Base-by-base conservation (phyloP, 2,888 invertebrate genomes). In the Apocheima hispidaria region DNA sequence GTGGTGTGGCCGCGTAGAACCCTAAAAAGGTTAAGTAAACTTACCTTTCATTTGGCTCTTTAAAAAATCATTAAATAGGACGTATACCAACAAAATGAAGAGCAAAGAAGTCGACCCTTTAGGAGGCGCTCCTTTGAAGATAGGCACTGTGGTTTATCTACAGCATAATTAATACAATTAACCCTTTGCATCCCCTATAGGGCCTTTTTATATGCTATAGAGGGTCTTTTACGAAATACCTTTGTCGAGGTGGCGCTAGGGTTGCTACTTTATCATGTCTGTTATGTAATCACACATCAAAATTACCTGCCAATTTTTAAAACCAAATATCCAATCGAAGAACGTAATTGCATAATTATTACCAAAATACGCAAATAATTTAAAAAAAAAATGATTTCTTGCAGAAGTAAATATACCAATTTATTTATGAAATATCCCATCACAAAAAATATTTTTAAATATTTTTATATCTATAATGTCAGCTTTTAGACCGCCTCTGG, bases 101-200 rank as follows among this genome's bases (percentile, higher is more conserved):
- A 54, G 49, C 14, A 55, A 60, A 55, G 55, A 60, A 55, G 50
- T 44, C 33, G 18, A 36, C 43, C 28, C 50, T 50, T 44, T 21
- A 46, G 33, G 10, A 30, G 18, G 30, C 23, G 30, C 23, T 28
- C 52, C 61, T 62, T 52, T 62, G 61, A 62, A 57, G 56, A 56
- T 62, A 52, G 20, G 18, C 28, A 20, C 48, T 43, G 56, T 52
- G 61, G 61, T 62, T 62, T 66, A 59, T 62, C 61, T 55, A 57
- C 52, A 51, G 48, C 61, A 56, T 62, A 62, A 56, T 64, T 58
- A 66, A 61, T 52, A 61, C 60, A 63, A 55, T 63, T 64, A 60
- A 64, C 62, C 63, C 58, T 59, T 63, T 63, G 52, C 51, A 58
- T 57, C 58, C 63, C 59, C 65, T 59, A 63, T 65, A 43, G 59